Percentiles rank a stretch among this genome's conserved stretches.
Conservation (phyloP, 2,797 vertebrate species). For the Eremophila alpestris region DNA sequence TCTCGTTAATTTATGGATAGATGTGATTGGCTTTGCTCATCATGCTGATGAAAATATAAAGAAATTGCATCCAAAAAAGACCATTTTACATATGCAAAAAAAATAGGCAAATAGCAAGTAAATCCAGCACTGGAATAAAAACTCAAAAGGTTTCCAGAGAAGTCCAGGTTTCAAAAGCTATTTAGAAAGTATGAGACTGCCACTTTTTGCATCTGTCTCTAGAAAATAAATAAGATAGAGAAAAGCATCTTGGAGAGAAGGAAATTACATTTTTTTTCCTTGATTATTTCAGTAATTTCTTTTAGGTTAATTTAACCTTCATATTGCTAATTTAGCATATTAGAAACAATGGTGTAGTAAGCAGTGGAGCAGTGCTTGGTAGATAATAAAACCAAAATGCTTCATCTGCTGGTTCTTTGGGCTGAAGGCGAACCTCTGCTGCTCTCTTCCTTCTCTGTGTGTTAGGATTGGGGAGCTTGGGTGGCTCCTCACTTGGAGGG, state of each 20-base stretch:
- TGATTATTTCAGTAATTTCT: not conserved
- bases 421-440: not conserved
- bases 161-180: not conserved
- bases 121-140: not conserved
- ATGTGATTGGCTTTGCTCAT: not conserved
- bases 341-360: not conserved
- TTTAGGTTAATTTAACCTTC: not conserved
- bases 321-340: not conserved
- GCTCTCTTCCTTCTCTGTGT: not conserved
- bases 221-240: not conserved
- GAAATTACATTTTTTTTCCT: not conserved
- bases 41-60: not conserved
- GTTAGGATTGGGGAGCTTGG: not conserved
- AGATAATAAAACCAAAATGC: not conserved
- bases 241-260: not conserved
- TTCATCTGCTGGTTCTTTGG: not conserved
- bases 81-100: not conserved
- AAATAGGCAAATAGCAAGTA: not conserved
- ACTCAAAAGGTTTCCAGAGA: not conserved
- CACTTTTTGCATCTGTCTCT: not conserved
- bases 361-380: not conserved
- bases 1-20: conserved; percentile 15
- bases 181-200: not conserved
- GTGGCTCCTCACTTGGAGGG: not conserved
- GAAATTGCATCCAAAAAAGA: not conserved